Evolutionary conservation across 2,113 vertebrate species (phyloP), one percentile per base, ranked within the genome.

Genomic region (Poecilia latipinna): DNA sequence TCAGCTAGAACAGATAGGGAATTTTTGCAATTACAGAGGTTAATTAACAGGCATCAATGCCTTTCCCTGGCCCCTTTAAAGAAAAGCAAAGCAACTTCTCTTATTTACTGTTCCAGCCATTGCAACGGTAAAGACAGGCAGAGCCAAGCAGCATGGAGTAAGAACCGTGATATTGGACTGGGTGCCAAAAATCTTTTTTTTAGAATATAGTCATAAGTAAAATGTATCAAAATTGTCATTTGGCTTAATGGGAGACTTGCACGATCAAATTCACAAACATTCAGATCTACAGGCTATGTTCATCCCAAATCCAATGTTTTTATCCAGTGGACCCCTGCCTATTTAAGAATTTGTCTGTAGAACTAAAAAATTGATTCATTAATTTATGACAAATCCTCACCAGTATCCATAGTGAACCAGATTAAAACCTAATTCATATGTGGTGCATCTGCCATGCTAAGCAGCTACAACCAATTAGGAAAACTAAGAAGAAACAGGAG

Each of bases 401-500:
- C 12, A 17, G 42, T 24, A 8, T 54, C 51, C 19, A 24, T 4
- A 22, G 7, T 24, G 51, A 2, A 8, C 22, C 4, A 24, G 51
- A 54, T 24, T 54, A 54, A 54, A 51, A 51, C 48, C 15, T 7
- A 24, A 22, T 54, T 24, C 8, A 24, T 54, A 24, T 54, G 22
- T 54, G 22, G 15, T 54, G 51, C 8, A 54, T 24, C 4, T 54
- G 15, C 7, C 22, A 54, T 54, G 19, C 6, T 54, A 28, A 29
- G 15, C 28, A 62, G 28, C 28, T 12, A 29, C 12, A 28, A 64
- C 17, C 51, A 62, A 29, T 6, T 2, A 32, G 12, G 1, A 32
- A 29, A 63, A 63, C 63, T 12, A 10, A n/a, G n/a, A n/a, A n/a
- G n/a, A n/a, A n/a, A 62, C 61, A 68, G 67, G 61, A 70, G 42